A percentile compares a stretch with the other conserved stretches of the same genome.
Evolutionary conservation across 2,797 vertebrate species (phyloP).

Genomic region (Siniperca scherzeri): DNA sequence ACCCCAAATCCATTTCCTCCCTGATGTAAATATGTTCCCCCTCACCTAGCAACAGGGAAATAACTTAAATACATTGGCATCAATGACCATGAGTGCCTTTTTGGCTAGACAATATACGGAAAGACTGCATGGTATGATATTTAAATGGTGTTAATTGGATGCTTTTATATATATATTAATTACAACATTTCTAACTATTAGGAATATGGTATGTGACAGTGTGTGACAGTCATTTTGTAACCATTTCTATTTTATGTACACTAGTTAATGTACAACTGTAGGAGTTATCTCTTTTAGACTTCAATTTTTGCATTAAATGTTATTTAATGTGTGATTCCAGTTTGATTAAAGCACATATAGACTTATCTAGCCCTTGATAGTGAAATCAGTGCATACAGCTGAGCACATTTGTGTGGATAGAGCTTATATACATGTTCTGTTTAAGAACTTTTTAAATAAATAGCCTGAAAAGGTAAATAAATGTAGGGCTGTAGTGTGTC

Average conservation of each 20-base stretch:
- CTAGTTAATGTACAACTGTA: not conserved
- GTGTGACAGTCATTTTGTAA: not conserved
- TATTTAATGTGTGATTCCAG: not conserved
- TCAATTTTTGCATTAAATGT: not conserved
- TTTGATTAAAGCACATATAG: not conserved
- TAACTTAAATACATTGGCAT: constrained; percentile 26
- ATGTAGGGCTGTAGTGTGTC: not conserved
- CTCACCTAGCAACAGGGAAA: constrained; percentile 51
- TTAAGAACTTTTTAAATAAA: not conserved
- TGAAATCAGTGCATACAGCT: not conserved
- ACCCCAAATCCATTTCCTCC: constrained; percentile 49
- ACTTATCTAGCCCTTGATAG: not conserved
- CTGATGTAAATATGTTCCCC: constrained; percentile 54
- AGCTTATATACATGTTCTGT: not conserved
- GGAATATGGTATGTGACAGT: not conserved
- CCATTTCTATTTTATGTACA: not conserved
- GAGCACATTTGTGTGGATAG: not conserved
- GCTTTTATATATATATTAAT: not conserved
- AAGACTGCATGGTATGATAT: not conserved
- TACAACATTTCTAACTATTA: not conserved
- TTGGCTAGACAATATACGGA: not conserved
- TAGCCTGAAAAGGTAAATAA: not conserved
- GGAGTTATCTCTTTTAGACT: not conserved
- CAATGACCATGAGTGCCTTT: constrained; percentile 7
- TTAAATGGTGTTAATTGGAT: not conserved